These are phyloP conservation scores for Drosophila macrospina DNA, from an alignment of 2,888 invertebrate genomes.

Conservation along the genomic window DNA sequence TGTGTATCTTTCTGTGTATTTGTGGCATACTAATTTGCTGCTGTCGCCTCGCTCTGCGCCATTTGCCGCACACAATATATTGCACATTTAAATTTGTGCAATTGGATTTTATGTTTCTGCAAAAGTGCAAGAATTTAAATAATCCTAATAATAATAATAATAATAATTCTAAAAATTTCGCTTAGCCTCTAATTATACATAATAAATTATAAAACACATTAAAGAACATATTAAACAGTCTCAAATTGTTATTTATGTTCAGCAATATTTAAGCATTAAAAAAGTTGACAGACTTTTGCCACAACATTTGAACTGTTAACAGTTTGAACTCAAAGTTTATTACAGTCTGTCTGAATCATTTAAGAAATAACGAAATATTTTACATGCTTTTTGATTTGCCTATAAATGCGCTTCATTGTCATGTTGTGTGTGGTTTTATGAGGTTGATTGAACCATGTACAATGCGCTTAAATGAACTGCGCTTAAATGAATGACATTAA, in stretches of 20 bases:
- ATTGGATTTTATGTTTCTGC: constrained; percentile 30
- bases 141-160: neutral
- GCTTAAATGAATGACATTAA: constrained; percentile 21
- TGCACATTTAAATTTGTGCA: constrained; percentile 36
- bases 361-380: neutral
- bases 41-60: constrained; percentile 43
- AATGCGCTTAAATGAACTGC: constrained; percentile 46
- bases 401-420: constrained; percentile 8
- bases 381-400: neutral
- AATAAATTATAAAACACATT: neutral
- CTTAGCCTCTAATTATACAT: neutral
- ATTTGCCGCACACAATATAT: constrained; percentile 52
- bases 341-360: neutral
- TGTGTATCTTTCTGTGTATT: constrained; percentile 19
- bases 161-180: neutral
- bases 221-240: neutral
- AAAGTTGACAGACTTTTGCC: constrained; percentile 14
- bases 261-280: neutral
- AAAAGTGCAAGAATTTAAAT: constrained; percentile 14
- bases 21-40: constrained; percentile 58
- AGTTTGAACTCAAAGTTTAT: constrained; percentile 7
- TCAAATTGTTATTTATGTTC: too few species aligned
- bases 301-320: neutral
- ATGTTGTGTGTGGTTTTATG: neutral
- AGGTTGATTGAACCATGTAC: constrained; percentile 36